Conservation (phyloP, 1,140 invertebrate species). For the Apolygus lucorum region DNA sequence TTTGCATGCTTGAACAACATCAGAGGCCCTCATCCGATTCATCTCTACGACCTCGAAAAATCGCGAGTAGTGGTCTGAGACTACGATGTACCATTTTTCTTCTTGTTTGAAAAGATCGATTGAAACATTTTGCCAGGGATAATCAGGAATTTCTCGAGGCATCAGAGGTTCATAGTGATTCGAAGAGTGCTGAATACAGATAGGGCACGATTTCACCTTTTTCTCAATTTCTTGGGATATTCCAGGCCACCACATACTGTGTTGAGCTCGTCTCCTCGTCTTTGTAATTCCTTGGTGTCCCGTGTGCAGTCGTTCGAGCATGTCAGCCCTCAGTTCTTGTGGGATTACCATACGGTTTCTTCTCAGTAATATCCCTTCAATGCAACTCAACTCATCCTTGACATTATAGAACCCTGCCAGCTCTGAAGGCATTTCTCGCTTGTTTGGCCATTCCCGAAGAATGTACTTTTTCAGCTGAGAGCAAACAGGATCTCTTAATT, state of each 20-base stretch:
- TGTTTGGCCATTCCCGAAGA: background rate
- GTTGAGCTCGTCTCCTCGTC: too few relatives aligned
- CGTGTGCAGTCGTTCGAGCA: too few relatives aligned
- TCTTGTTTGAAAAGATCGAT: slow-evolving; percentile 4
- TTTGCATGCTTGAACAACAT: background rate
- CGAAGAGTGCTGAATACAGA: background rate
- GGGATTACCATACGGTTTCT: background rate
- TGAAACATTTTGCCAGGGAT: background rate
- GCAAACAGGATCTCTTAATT: background rate
- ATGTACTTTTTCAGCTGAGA: background rate
- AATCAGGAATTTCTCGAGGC: background rate
- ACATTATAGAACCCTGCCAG: background rate
- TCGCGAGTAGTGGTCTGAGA: background rate
- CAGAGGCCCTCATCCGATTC: background rate
- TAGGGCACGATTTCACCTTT: background rate
- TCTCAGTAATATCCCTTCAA: background rate
- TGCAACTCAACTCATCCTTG: background rate
- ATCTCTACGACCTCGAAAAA: background rate
- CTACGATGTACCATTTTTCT: background rate
- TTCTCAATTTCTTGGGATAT: slow-evolving; percentile 2
- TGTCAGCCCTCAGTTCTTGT: background rate
- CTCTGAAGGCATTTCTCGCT: background rate
- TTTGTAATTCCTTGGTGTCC: background rate
- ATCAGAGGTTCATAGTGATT: background rate
- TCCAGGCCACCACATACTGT: slow-evolving; percentile 9